phyloP scores from a whole-genome alignment of 2,888 invertebrate species.

The Cryptocephalus moraei region DNA sequence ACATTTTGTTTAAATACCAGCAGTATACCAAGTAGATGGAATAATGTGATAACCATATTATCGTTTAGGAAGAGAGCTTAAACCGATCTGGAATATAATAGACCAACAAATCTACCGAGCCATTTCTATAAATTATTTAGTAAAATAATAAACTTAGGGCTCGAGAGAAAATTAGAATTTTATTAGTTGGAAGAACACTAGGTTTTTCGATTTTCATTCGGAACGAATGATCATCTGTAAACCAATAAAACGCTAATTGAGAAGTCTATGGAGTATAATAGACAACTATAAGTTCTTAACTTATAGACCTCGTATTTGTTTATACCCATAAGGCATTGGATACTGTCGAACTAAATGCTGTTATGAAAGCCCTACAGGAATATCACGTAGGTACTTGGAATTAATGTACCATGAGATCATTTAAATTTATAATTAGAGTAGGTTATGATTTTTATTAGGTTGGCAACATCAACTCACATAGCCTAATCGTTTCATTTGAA shows the following conservation, averaged over 20 bases:
- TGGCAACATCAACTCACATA: no score
- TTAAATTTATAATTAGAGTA: no score
- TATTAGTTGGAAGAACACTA: not conserved
- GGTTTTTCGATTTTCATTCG: conserved; percentile 1
- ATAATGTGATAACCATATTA: not conserved
- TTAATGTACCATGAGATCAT: no score
- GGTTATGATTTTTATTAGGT: no score
- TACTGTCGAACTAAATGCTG: not conserved
- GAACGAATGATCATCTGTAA: not conserved
- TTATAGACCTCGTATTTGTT: not conserved
- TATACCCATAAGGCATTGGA: not conserved
- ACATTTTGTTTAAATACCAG: not conserved
- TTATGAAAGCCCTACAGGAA: not conserved
- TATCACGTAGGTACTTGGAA: not conserved
- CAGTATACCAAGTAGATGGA: not conserved
- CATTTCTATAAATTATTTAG: conserved; percentile 1
- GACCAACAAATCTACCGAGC: not conserved
- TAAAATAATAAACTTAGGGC: no score
- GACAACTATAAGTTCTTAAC: no score
- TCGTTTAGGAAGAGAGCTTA: not conserved
- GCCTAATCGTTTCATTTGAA: no score
- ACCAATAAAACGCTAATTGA: not conserved
- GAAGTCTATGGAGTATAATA: not conserved
- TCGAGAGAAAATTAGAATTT: no score
- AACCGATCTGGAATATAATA: no score